Conservation (phyloP, 1,140 invertebrate genomes). For the Panonychus citri region DNA sequence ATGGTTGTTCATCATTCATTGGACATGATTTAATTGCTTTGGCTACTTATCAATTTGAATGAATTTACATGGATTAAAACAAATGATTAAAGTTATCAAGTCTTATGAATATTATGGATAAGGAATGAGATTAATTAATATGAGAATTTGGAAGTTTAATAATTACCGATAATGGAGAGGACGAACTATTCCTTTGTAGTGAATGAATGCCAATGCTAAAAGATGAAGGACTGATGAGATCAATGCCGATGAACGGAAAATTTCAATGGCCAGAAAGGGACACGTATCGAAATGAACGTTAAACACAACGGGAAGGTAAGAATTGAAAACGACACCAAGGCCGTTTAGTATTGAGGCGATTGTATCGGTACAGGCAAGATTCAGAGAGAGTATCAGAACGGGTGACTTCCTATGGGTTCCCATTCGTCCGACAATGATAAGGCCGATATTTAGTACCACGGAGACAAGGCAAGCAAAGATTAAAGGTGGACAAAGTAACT, state of each 20-base stretch:
- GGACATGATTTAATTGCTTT: too few relatives aligned
- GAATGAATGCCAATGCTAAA: slow-evolving; percentile 38
- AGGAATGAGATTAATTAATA: too few relatives aligned
- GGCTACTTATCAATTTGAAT: too few relatives aligned
- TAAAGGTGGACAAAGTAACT: background rate
- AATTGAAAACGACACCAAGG: slow-evolving; percentile 30
- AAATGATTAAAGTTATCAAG: too few relatives aligned
- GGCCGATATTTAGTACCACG: background rate
- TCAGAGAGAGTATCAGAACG: slow-evolving; percentile 33
- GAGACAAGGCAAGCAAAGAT: background rate
- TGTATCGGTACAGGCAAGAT: slow-evolving; percentile 33
- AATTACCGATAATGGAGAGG: slow-evolving; percentile 33
- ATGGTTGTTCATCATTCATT: too few relatives aligned
- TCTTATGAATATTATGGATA: too few relatives aligned
- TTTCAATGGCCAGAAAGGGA: slow-evolving; percentile 24
- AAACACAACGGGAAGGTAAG: slow-evolving; percentile 21
- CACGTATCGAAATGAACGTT: slow-evolving; percentile 17
- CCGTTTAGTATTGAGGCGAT: slow-evolving; percentile 28
- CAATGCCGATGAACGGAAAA: slow-evolving; percentile 29
- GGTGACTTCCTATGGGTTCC: slow-evolving; percentile 8
- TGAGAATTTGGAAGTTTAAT: too few relatives aligned
- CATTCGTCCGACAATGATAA: slow-evolving; percentile 1
- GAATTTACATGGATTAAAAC: too few relatives aligned
- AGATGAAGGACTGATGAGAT: slow-evolving; percentile 38
- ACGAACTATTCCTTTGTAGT: slow-evolving; percentile 36